These are phyloP conservation scores for Conistra vaccinii DNA, from an alignment of 2,888 invertebrate genomes.

Conservation along the genomic window DNA sequence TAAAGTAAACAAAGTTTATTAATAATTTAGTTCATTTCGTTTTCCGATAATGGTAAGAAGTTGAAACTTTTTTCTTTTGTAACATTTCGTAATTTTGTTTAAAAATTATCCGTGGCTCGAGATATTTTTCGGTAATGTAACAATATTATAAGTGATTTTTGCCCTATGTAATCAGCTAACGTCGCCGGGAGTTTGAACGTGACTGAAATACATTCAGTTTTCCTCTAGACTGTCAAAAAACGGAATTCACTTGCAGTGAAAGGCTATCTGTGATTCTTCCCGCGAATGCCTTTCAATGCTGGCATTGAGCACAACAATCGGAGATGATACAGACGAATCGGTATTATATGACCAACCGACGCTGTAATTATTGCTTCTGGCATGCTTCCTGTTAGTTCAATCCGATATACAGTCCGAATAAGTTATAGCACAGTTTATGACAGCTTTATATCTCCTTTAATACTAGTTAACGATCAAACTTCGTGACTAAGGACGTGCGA, in stretches of 20 bases:
- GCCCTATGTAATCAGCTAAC: slow-evolving; percentile 46
- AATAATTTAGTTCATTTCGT: slow-evolving; percentile 17
- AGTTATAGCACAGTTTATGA: slow-evolving; percentile 71
- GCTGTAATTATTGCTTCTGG: slow-evolving; percentile 31
- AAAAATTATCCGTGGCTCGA: slow-evolving; percentile 1
- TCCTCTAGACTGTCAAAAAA: slow-evolving; percentile 73
- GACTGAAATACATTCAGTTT: slow-evolving; percentile 73
- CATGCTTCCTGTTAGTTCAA: slow-evolving; percentile 47
- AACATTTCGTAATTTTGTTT: slow-evolving; percentile 24
- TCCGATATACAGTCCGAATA: slow-evolving; percentile 63
- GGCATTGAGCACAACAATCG: slow-evolving; percentile 78
- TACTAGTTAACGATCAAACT: slow-evolving; percentile 75
- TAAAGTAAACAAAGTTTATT: slow-evolving; percentile 14
- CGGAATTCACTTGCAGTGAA: slow-evolving; percentile 72
- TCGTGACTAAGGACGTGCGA: slow-evolving; percentile 71
- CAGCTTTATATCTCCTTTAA: slow-evolving; percentile 73
- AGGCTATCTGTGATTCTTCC: slow-evolving; percentile 80
- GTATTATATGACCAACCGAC: slow-evolving; percentile 71
- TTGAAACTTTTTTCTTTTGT: slow-evolving; percentile 28
- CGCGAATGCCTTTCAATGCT: slow-evolving; percentile 75
- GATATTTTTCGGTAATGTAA: slow-evolving; percentile 29
- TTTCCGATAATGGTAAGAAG: slow-evolving; percentile 32
- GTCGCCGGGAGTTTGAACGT: slow-evolving; percentile 67
- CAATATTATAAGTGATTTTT: slow-evolving; percentile 41
- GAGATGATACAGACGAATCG: slow-evolving; percentile 76